phyloP scores from a whole-genome alignment of 1,140 invertebrate species.

The Hormaphis cornu region DNA sequence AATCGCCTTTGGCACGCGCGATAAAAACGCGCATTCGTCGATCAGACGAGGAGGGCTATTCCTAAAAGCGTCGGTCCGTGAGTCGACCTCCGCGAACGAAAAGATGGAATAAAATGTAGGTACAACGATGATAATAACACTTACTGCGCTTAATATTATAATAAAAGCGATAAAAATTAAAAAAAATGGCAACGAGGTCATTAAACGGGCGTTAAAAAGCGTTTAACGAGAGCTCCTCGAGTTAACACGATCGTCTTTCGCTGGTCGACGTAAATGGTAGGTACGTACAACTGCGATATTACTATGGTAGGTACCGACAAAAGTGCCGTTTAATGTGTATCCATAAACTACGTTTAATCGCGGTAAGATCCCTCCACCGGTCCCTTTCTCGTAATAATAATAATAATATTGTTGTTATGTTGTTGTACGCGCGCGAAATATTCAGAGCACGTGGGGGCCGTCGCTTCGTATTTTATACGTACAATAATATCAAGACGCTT shows the following conservation, averaged over 20 bases:
- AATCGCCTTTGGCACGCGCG: too few relatives aligned
- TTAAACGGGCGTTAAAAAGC: constrained; percentile 4
- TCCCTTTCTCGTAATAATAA: too few relatives aligned
- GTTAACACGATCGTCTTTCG: background rate
- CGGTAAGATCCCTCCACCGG: background rate
- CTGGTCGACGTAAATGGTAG: background rate
- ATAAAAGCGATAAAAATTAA: background rate
- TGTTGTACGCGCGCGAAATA: background rate
- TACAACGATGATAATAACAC: background rate
- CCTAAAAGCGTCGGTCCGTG: background rate
- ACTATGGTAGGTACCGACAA: too few relatives aligned
- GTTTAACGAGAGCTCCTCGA: background rate
- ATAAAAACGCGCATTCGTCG: background rate
- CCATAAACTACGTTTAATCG: constrained; percentile 31
- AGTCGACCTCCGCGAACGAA: too few relatives aligned
- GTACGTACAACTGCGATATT: too few relatives aligned
- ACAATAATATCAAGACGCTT: too few relatives aligned
- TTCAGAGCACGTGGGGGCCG: constrained; percentile 18
- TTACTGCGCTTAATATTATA: background rate
- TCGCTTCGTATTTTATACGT: background rate
- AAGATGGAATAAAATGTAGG: background rate
- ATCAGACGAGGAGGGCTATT: too few relatives aligned
- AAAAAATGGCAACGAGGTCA: background rate
- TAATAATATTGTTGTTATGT: too few relatives aligned
- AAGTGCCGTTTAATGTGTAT: constrained; percentile 1